Base-by-base conservation (phyloP, 2,113 vertebrate genomes). In the Bombycilla garrulus region DNA sequence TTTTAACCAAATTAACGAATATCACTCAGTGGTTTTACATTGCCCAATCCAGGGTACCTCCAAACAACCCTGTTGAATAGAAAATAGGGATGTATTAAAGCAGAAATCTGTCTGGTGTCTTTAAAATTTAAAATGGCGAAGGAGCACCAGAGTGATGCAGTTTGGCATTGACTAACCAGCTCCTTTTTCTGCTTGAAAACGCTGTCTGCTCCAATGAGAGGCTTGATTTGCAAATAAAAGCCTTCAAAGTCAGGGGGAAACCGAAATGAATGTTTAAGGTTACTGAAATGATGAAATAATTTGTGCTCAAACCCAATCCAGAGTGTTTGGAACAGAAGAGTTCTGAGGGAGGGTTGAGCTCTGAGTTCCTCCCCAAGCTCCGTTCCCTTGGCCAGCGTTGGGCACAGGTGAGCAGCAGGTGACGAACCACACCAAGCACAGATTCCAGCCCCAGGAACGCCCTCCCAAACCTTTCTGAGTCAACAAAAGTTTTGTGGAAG, bases 1-100 rank as follows among this genome's bases (percentile, higher is more conserved):
- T 96, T 88, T 81, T 74, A 71, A 60, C 29, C 69, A 81, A 92
- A 97, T 94, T 80, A 81, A 81, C 71, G 51, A 28, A 15, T 88
- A 6, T 86, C 66, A 81, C 92, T 80, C 88, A 31, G n/a, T 36
- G 47, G 65, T 1, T 74, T 88, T 29, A 38, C 65, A 45, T 64
- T 56, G 44, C 31, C 56, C 76, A 48, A 69, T 29, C 36, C 42
- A 21, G 4, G 2, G 10, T 15, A 21, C 60, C 36, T 72, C 83
- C 48, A 81, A 88, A 71, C n/a, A 54, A 38, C 65, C 71, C 69
- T 84, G 31, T 60, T 91, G 74, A 60, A 60, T 57, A 33, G 60
- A 51, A 88, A 93, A 92, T 5, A 35, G 0, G 15, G n/a, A 42
- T 56, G 36, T 72, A 35, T 53, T 66, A 35, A 51, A 83, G 12